phyloP scores from a whole-genome alignment of 1,140 invertebrate species.

The Phortica variegata region DNA sequence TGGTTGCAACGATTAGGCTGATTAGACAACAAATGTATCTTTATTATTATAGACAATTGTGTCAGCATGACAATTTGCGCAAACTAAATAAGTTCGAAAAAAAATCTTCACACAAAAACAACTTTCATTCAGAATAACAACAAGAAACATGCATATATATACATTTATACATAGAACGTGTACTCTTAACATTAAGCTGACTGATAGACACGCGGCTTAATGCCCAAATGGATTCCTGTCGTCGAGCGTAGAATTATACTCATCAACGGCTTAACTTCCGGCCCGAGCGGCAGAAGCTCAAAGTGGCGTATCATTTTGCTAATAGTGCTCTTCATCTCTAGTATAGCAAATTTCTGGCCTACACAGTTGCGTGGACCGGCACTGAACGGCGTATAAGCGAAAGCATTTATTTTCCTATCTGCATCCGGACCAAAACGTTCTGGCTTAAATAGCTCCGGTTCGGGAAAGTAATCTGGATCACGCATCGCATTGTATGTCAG shows the following conservation, averaged over 20 bases:
- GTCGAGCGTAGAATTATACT: slow-evolving; percentile 41
- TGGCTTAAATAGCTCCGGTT: slow-evolving; percentile 66
- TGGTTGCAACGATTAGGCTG: too few relatives aligned
- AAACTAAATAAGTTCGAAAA: too few relatives aligned
- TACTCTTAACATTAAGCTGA: too few relatives aligned
- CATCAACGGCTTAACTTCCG: slow-evolving; percentile 27
- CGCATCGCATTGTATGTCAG: slow-evolving; percentile 59
- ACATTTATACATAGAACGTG: too few relatives aligned
- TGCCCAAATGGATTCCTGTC: slow-evolving; percentile 40
- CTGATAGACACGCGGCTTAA: slow-evolving; percentile 40
- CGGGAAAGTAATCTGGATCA: slow-evolving; percentile 60
- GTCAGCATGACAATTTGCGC: too few relatives aligned
- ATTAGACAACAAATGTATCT: too few relatives aligned
- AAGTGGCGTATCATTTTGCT: slow-evolving; percentile 56
- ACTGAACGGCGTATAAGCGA: slow-evolving; percentile 66
- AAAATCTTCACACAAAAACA: too few relatives aligned
- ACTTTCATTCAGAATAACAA: too few relatives aligned
- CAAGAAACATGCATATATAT: too few relatives aligned
- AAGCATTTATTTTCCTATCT: slow-evolving; percentile 56
- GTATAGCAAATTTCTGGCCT: slow-evolving; percentile 78
- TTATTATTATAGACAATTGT: too few relatives aligned
- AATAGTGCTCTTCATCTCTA: slow-evolving; percentile 69
- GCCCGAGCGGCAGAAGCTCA: slow-evolving; percentile 42
- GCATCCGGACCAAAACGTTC: slow-evolving; percentile 64
- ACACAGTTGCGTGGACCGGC: slow-evolving; percentile 67